Percentiles rank a stretch among this genome's conserved stretches.
Conservation (phyloP, 2,113 vertebrate genomes). For the Sclerurus mexicanus region DNA sequence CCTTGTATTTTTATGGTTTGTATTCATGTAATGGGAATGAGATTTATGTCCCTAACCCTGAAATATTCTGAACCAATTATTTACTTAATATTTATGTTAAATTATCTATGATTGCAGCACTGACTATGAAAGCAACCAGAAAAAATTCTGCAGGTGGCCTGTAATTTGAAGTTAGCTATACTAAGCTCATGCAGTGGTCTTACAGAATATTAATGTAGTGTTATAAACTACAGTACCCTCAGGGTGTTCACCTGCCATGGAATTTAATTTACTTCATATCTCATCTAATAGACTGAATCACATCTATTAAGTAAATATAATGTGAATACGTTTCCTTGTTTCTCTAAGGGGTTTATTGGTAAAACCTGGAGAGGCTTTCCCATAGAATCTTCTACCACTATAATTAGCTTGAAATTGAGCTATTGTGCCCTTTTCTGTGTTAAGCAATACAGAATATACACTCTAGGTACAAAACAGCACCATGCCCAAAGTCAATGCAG, state of each 20-base stretch:
- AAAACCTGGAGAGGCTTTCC: slow-evolving; percentile 59
- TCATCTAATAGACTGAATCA: slow-evolving; percentile 77
- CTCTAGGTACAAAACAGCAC: neutral
- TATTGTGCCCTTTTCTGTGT: slow-evolving; percentile 8
- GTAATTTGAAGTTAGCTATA: slow-evolving; percentile 75
- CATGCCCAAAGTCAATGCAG: neutral
- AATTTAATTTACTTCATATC: slow-evolving; percentile 84
- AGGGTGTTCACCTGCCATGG: slow-evolving; percentile 77
- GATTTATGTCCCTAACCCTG: slow-evolving; percentile 72
- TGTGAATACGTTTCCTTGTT: slow-evolving; percentile 71
- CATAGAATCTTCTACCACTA: slow-evolving; percentile 45
- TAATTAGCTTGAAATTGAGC: slow-evolving; percentile 67
- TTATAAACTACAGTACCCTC: slow-evolving; percentile 72
- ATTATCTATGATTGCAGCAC: slow-evolving; percentile 74
- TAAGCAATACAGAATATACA: slow-evolving; percentile 29
- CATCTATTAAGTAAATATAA: slow-evolving; percentile 81
- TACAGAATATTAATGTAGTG: slow-evolving; percentile 76
- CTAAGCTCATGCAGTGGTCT: slow-evolving; percentile 72
- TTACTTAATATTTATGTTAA: slow-evolving; percentile 81
- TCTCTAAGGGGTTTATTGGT: slow-evolving; percentile 70
- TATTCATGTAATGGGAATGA: slow-evolving; percentile 53
- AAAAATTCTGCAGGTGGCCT: slow-evolving; percentile 77
- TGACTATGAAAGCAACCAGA: slow-evolving; percentile 75
- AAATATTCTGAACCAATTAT: slow-evolving; percentile 77
- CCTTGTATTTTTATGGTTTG: slow-evolving; percentile 52